A percentile compares a stretch with the other conserved stretches of the same genome.
Conservation (phyloP, 2,888 invertebrate species). For the Drosophila fulvimacula region DNA sequence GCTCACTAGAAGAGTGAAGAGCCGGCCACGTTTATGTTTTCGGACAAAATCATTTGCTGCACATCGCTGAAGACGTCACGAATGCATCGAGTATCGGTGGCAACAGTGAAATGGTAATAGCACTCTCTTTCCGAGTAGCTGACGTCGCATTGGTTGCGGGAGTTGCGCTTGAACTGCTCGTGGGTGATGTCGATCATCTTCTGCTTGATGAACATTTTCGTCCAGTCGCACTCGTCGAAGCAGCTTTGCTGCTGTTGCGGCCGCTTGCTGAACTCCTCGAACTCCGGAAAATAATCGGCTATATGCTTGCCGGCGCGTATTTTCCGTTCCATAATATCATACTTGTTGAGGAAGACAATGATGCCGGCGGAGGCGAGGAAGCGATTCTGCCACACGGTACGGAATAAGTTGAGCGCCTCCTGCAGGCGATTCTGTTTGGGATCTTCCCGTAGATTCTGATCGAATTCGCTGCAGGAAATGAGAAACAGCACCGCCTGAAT, state of each 20-base stretch:
- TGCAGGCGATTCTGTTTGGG: conserved; percentile 88
- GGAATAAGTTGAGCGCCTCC: conserved; percentile 90
- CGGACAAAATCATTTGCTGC: conserved; percentile 88
- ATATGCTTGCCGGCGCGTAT: conserved; percentile 88
- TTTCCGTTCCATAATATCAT: conserved; percentile 90
- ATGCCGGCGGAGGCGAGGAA: conserved; percentile 91
- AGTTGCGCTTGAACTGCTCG: conserved; percentile 85
- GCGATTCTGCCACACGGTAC: conserved; percentile 90
- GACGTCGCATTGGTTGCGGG: conserved; percentile 82
- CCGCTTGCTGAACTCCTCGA: conserved; percentile 85
- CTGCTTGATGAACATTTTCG: conserved; percentile 89
- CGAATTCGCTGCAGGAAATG: conserved; percentile 92
- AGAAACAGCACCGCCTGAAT: conserved; percentile 93
- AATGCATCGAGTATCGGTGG: conserved; percentile 91
- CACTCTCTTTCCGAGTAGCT: conserved; percentile 86
- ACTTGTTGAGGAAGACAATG: conserved; percentile 93
- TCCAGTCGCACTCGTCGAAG: conserved; percentile 88
- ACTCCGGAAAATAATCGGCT: conserved; percentile 89
- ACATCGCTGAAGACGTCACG: conserved; percentile 90
- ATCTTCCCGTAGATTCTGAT: conserved; percentile 91
- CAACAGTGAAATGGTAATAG: conserved; percentile 91
- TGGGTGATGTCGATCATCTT: conserved; percentile 88
- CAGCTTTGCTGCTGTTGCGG: conserved; percentile 85
- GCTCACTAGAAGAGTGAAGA: conserved; percentile 82
- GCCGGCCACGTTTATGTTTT: conserved; percentile 85